Percentiles rank a stretch among this genome's conserved stretches.
These are phyloP conservation scores for Columbina picui DNA, from an alignment of 2,113 vertebrate species.

Conservation along the genomic window DNA sequence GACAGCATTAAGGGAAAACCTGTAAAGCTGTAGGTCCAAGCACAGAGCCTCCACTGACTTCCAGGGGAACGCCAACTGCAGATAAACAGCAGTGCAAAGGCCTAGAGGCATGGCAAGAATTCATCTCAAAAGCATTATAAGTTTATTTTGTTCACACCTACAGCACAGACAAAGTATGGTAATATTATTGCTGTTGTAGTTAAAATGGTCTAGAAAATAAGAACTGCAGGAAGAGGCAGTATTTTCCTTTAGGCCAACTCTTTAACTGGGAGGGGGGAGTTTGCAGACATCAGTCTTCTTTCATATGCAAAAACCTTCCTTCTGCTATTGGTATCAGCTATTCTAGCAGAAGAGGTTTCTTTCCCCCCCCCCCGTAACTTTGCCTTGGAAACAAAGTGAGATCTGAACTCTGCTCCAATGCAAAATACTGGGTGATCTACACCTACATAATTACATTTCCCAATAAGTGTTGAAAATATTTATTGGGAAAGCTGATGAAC, in stretches of 20 bases:
- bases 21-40: not conserved
- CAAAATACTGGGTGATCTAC: not conserved
- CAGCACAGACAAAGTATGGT: not conserved
- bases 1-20: not conserved
- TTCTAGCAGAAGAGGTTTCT: not conserved
- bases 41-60: not conserved
- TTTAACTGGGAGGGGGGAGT: not conserved
- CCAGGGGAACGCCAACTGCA: not conserved
- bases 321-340: not conserved
- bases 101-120: not conserved
- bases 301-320: not conserved
- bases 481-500: not conserved
- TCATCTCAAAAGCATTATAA: not conserved
- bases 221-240: not conserved
- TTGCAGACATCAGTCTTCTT: not conserved
- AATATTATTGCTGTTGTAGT: not conserved
- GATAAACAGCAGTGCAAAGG: not conserved
- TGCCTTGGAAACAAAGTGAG: not conserved
- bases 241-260: not conserved
- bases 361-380: not conserved
- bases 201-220: not conserved
- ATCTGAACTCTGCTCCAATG: not conserved
- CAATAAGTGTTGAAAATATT: not conserved
- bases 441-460: too few relatives aligned
- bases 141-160: not conserved